Evolutionary conservation across 1,140 invertebrate genomes (phyloP).

Genomic region (Neotoxoptera formosana): DNA sequence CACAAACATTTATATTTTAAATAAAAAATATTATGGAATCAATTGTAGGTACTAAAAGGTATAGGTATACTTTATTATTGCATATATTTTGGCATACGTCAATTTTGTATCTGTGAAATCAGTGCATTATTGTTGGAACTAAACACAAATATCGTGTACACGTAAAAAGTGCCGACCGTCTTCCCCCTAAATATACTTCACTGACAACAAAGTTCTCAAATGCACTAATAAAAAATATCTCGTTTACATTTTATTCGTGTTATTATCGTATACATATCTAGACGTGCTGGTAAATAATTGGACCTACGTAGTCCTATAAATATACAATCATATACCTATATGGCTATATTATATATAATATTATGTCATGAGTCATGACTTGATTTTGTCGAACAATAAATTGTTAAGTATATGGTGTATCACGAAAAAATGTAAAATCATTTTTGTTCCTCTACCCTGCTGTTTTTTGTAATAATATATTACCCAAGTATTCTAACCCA

Average conservation of each 20-base stretch:
- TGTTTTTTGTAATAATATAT: not conserved
- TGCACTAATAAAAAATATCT: not conserved
- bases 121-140: not conserved
- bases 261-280: not conserved
- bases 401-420: not conserved
- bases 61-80: not conserved
- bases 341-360: too few species aligned
- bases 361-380: not conserved
- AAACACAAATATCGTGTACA: not conserved
- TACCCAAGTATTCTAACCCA: not conserved
- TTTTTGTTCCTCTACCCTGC: conserved; percentile 14
- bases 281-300: not conserved
- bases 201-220: not conserved
- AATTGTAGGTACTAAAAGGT: not conserved
- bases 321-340: not conserved
- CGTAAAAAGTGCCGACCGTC: not conserved
- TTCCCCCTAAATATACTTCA: not conserved
- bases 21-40: not conserved
- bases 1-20: not conserved
- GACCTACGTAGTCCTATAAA: not conserved
- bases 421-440: not conserved
- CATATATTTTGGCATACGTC: not conserved
- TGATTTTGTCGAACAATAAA: not conserved
- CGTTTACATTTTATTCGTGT: not conserved
- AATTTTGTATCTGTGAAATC: not conserved